phyloP scores from a whole-genome alignment of 37 sponge, comb jelly and placozoan species.

The Crambe crambe region DNA sequence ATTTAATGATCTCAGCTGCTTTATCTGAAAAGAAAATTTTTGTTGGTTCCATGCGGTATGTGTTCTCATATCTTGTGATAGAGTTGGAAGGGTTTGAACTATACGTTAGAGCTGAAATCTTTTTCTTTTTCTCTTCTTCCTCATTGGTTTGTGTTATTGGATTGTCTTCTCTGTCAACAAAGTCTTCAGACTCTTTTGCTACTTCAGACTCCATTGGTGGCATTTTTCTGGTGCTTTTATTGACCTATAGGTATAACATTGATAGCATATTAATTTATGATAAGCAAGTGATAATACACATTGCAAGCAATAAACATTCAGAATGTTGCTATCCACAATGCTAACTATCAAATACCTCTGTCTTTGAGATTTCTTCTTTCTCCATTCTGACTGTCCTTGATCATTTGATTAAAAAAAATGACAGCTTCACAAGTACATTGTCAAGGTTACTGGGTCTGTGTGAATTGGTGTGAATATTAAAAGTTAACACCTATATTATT shows the following conservation, averaged over 20 bases:
- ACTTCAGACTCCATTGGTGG: neutral
- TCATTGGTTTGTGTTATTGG: neutral
- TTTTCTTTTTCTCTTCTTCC: neutral
- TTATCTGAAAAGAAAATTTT: slow-evolving; percentile 32
- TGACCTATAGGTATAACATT: too few species aligned
- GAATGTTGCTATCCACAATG: too few species aligned
- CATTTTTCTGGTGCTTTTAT: neutral
- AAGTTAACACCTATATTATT: neutral
- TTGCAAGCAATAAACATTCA: too few species aligned
- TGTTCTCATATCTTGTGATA: slow-evolving; percentile 25
- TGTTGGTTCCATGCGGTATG: slow-evolving; percentile 54
- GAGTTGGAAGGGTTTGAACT: neutral
- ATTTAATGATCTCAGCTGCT: slow-evolving; percentile 33
- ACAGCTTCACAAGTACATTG: neutral
- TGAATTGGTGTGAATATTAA: neutral
- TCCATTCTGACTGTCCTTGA: too few species aligned
- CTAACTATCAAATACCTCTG: too few species aligned
- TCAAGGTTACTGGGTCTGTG: neutral
- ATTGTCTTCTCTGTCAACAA: neutral
- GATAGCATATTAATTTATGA: too few species aligned
- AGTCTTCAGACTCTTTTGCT: slow-evolving; percentile 1
- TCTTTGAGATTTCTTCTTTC: too few species aligned
- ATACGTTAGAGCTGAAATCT: too few species aligned
- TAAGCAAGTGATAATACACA: too few species aligned
- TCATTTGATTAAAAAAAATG: too few species aligned